phyloP scores from a whole-genome alignment of 2,113 vertebrate species.

The Proterorhinus semilunaris region DNA sequence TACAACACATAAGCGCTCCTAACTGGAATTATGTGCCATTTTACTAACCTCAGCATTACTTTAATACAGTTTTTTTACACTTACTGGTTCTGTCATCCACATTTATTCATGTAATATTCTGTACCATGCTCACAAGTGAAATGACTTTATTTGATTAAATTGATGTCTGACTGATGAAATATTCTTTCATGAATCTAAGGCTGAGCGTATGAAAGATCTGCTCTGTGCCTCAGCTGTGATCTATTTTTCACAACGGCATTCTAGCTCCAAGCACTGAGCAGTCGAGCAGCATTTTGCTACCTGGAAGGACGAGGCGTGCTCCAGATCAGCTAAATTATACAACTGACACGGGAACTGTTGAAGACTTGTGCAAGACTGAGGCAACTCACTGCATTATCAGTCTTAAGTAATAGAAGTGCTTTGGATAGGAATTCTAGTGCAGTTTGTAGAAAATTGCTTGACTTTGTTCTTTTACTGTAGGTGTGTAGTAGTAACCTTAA shows the following conservation, averaged over 20 bases:
- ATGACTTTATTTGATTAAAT: too few relatives aligned
- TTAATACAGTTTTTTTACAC: too few relatives aligned
- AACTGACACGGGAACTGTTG: not conserved
- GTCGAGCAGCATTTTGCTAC: not conserved
- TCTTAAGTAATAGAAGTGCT: not conserved
- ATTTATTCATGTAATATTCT: too few relatives aligned
- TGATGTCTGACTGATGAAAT: too few relatives aligned
- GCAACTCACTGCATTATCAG: not conserved
- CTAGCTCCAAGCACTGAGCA: not conserved
- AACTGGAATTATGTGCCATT: too few relatives aligned
- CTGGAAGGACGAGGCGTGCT: not conserved
- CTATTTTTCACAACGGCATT: not conserved
- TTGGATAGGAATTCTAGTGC: not conserved
- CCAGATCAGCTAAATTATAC: not conserved
- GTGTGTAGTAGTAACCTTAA: too few relatives aligned
- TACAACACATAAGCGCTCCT: too few relatives aligned
- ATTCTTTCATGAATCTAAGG: not conserved
- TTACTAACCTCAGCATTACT: too few relatives aligned
- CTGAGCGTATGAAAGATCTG: not conserved
- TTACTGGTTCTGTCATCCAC: too few relatives aligned
- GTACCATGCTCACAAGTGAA: too few relatives aligned
- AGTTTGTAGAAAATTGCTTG: not conserved
- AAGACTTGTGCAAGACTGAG: not conserved
- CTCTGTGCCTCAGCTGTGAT: conserved; percentile 2
- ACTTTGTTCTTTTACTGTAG: too few relatives aligned